A percentile compares a stretch with the other conserved stretches of the same genome.
Evolutionary conservation across 2,797 vertebrate genomes (phyloP).

Genomic region (Kryptolebias ocellatus): DNA sequence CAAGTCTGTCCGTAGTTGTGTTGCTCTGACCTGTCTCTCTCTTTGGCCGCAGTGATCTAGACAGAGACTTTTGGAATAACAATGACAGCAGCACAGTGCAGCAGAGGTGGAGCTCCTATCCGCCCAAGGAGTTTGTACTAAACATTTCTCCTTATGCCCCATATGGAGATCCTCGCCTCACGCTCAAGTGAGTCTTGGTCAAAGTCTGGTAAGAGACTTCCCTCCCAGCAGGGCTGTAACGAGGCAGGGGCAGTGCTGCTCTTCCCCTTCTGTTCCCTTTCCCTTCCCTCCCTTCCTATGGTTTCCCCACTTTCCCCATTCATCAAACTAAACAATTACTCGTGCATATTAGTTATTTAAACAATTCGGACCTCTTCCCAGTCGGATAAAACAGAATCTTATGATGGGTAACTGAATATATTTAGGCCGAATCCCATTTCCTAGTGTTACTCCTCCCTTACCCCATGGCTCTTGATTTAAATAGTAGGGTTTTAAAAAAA

Average conservation of each 20-base stretch:
- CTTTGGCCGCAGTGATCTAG: slow-evolving; percentile 98
- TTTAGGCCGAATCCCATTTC: no score
- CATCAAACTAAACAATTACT: no score
- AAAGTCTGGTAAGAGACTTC: slow-evolving; percentile 85
- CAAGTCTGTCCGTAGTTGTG: slow-evolving; percentile 86
- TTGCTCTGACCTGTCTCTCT: slow-evolving; percentile 91
- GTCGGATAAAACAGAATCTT: no score
- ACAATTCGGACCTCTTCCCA: no score
- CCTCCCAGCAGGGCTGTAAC: slow-evolving; percentile 79
- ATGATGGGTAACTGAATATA: no score
- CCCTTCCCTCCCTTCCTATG: slow-evolving; percentile 4
- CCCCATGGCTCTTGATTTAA: no score
- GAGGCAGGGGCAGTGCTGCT: slow-evolving; percentile 70
- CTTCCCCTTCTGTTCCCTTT: slow-evolving; percentile 9
- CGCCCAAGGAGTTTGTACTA: slow-evolving; percentile 99
- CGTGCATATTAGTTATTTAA: no score
- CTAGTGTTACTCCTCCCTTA: no score
- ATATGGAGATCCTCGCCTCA: slow-evolving; percentile 98
- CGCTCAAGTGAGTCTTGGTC: slow-evolving; percentile 99
- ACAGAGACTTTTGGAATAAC: slow-evolving; percentile 99
- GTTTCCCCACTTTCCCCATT: slow-evolving; percentile 1
- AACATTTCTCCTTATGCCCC: slow-evolving; percentile 99
- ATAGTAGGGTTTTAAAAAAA: no score
- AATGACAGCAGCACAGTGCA: slow-evolving; percentile 99
- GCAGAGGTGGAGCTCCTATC: slow-evolving; percentile 99